phyloP scores from a whole-genome alignment of 2,888 invertebrate species.

The Netelia fuscicornis region DNA sequence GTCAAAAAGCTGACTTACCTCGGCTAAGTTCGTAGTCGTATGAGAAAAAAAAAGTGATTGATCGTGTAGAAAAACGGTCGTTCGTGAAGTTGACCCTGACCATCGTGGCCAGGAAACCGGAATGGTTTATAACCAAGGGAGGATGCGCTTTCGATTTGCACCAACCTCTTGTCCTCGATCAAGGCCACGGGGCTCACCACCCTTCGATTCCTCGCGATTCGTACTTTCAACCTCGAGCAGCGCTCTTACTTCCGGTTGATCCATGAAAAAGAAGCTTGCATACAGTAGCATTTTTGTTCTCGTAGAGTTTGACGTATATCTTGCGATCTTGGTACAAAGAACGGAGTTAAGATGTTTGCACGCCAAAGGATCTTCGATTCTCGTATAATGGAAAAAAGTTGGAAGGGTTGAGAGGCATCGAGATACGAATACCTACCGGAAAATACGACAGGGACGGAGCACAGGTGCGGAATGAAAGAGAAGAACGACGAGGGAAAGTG shows the following conservation, averaged over 20 bases:
- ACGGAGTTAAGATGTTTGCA: neutral
- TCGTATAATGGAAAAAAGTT: neutral
- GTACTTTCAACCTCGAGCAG: neutral
- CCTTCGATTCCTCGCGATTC: slow-evolving; percentile 11
- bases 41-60: slow-evolving; percentile 26
- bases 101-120: neutral
- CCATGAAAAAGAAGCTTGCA: neutral
- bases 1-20: slow-evolving; percentile 16
- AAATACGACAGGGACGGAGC: neutral
- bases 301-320: neutral
- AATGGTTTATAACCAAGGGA: slow-evolving; percentile 4
- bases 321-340: neutral
- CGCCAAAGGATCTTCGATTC: neutral
- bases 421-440: neutral
- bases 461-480: neutral
- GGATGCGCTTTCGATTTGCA: neutral
- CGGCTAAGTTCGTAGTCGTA: neutral
- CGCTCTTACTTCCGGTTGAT: neutral
- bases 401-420: neutral
- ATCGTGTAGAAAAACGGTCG: slow-evolving; percentile 11
- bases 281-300: neutral
- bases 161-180: slow-evolving; percentile 19
- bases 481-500: neutral
- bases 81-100: slow-evolving; percentile 21
- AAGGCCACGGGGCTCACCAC: slow-evolving; percentile 14